phyloP scores from a whole-genome alignment of 1,140 invertebrate species.

The Choristoneura fumiferana region DNA sequence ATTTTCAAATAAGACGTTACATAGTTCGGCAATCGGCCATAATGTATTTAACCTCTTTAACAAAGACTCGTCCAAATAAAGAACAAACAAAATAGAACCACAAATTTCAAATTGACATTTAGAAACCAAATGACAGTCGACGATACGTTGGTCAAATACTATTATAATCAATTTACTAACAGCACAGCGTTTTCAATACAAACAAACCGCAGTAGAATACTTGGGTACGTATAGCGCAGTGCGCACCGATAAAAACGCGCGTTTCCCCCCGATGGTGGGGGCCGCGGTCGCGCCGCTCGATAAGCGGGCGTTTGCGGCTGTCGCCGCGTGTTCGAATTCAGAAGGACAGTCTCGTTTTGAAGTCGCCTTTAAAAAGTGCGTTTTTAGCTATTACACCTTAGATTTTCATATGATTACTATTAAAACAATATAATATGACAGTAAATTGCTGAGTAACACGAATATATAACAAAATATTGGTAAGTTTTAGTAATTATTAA shows the following conservation, averaged over 20 bases:
- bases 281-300: constrained; percentile 24
- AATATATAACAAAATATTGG: too few species aligned
- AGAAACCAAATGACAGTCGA: constrained; percentile 1
- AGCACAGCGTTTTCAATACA: not conserved
- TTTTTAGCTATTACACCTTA: too few species aligned
- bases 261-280: constrained; percentile 22
- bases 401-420: too few species aligned
- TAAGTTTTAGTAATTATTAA: too few species aligned
- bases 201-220: not conserved
- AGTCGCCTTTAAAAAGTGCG: not conserved
- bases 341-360: not conserved
- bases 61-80: too few species aligned
- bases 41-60: too few species aligned
- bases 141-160: constrained; percentile 2
- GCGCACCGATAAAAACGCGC: constrained; percentile 18
- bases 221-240: not conserved
- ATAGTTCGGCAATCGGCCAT: too few species aligned
- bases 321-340: not conserved
- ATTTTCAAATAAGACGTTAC: too few species aligned
- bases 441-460: too few species aligned
- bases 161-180: constrained; percentile 7
- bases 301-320: constrained; percentile 15
- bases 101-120: constrained; percentile 9
- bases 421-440: too few species aligned
- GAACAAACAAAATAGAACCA: too few species aligned